phyloP scores from a whole-genome alignment of 2,113 vertebrate genomes.

The Eulemur macaco region DNA sequence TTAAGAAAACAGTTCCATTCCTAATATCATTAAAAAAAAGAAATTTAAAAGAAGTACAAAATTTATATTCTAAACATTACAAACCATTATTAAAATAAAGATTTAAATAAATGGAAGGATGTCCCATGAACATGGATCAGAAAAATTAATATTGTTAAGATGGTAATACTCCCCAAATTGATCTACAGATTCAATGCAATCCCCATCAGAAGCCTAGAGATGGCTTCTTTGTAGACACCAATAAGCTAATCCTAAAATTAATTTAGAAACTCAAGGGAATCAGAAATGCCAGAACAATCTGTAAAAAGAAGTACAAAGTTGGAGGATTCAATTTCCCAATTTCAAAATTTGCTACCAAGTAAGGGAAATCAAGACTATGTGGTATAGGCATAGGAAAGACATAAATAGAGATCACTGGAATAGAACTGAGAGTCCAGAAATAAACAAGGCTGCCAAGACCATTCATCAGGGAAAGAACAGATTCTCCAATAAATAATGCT shows the following conservation, averaged over 20 bases:
- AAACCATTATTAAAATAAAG: background rate
- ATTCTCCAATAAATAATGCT: background rate
- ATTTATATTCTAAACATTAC: background rate
- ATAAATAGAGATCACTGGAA: background rate
- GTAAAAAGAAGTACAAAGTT: background rate
- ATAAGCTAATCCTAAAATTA: conserved; percentile 3
- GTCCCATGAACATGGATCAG: background rate
- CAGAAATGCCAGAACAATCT: background rate
- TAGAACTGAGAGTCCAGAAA: background rate
- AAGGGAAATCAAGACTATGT: background rate
- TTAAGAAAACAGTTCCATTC: conserved; percentile 11
- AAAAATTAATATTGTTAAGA: conserved; percentile 15
- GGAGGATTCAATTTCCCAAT: background rate
- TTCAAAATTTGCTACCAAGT: background rate
- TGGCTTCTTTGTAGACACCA: background rate
- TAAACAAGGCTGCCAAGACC: background rate
- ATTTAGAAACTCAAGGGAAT: background rate
- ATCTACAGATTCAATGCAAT: background rate
- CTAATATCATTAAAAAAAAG: background rate
- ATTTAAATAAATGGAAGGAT: background rate
- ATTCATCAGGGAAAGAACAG: background rate
- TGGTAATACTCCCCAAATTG: background rate
- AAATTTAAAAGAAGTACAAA: background rate
- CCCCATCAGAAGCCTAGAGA: background rate
- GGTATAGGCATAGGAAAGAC: background rate